These are phyloP conservation scores for Mesocentrotus franciscanus DNA, from an alignment of 53 echinoderm and acorn worm genomes.

Conservation along the genomic window DNA sequence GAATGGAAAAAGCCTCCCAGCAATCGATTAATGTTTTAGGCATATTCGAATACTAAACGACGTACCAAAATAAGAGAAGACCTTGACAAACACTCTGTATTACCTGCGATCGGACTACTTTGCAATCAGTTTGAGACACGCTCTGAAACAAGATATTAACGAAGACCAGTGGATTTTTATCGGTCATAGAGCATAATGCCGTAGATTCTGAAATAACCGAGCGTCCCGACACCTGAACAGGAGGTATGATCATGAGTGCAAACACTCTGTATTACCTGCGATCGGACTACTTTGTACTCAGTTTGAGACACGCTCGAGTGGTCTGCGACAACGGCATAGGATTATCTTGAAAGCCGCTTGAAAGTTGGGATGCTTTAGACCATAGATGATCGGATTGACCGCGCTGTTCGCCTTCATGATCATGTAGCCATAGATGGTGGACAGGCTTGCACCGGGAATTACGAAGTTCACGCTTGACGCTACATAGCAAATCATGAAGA, in stretches of 20 bases:
- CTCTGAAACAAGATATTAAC: not conserved
- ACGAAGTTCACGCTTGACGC: not conserved
- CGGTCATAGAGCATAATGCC: not conserved
- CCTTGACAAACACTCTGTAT: no score
- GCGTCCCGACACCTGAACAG: not conserved
- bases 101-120: not conserved
- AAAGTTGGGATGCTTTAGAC: constrained; percentile 30
- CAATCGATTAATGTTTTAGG: no score
- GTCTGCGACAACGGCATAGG: not conserved
- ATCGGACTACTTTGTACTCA: not conserved
- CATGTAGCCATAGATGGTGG: not conserved
- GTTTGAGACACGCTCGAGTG: not conserved
- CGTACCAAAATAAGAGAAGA: no score
- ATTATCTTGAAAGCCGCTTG: constrained; percentile 15
- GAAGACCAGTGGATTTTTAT: not conserved
- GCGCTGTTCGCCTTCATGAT: not conserved
- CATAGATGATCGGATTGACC: constrained; percentile 41
- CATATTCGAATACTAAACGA: no score
- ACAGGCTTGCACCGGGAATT: not conserved
- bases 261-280: no score
- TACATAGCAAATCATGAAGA: not conserved
- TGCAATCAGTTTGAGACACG: not conserved
- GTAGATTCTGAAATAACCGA: not conserved
- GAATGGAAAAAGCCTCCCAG: no score
- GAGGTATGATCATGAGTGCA: not conserved